Evolutionary conservation across 2,888 invertebrate species (phyloP), one percentile per base, ranked within the genome.

Genomic region (Lasius platythorax): DNA sequence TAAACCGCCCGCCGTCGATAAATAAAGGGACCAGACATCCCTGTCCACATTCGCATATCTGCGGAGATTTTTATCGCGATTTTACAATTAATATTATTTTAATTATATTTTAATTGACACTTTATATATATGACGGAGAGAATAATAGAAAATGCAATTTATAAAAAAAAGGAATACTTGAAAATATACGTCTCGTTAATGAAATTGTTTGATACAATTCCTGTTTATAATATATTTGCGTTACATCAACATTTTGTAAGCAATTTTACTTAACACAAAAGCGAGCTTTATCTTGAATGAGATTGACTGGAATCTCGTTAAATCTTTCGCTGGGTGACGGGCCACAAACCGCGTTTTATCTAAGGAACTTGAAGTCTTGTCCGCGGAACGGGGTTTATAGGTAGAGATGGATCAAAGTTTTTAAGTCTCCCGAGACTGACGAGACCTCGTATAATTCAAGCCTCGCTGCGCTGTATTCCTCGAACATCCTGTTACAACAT

Each of bases 351-450:
- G 86, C 81, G 82, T 75, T 74, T 83, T 89, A 85, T 86, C 87
- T 72, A 33, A 70, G 70, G 89, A 90, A 90, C 79, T 91, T 85
- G 64, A 74, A 75, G 83, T 66, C 61, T 75, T 78, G 82, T 67
- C 64, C 83, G n/a, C 53, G 68, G 76, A 83, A 87, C 73, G 83
- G 58, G 87, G 86, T 90, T 87, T 88, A 88, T 75, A 83, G 87
- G 82, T 84, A 84, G 83, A 68, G 85, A 67, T 83, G 85, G 87
- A 85, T 92, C 91, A 91, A 93, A 93, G 93, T 93, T 93, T 91
- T 92, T 91, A 93, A 93, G 92, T 91, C 91, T 85, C 82, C 58
- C 84, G 85, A 87, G 89, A 88, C 87, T 89, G 89, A 87, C 91
- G 88, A 85, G 88, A 85, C 86, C 86, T 85, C 76, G 84, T 87